phyloP scores from a whole-genome alignment of 1,140 invertebrate species.

The Chelonus insularis region DNA sequence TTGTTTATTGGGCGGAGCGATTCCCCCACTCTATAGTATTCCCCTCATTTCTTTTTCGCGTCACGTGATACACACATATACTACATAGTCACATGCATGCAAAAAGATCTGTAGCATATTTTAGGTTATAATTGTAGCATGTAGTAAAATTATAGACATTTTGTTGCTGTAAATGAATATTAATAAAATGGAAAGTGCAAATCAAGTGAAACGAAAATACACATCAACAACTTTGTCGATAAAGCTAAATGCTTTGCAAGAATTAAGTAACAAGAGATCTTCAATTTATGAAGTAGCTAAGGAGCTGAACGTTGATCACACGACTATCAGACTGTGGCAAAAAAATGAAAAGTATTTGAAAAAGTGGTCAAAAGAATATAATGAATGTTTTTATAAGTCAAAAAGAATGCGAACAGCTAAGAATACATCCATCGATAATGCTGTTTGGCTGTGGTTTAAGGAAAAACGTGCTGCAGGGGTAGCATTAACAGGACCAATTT shows the following conservation, averaged over 20 bases:
- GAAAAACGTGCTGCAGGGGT: slow-evolving; percentile 31
- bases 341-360: neutral
- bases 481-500: slow-evolving; percentile 34
- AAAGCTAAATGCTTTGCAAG: neutral
- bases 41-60: too few species aligned
- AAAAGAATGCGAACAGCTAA: slow-evolving; percentile 1
- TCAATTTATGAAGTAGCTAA: neutral
- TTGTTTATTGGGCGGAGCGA: too few species aligned
- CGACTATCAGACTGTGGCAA: neutral
- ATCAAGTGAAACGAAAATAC: too few species aligned
- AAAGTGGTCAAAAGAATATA: neutral
- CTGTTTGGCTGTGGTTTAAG: slow-evolving; percentile 29
- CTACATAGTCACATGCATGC: too few species aligned
- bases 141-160: too few species aligned
- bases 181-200: too few species aligned
- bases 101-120: too few species aligned
- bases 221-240: too few species aligned
- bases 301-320: neutral
- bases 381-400: neutral
- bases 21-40: too few species aligned
- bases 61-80: too few species aligned
- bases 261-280: neutral
- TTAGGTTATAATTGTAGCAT: too few species aligned
- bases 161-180: too few species aligned
- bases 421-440: slow-evolving; percentile 21